phyloP scores from a whole-genome alignment of 2,113 vertebrate species.

The Xenotilapia caudafasciata region DNA sequence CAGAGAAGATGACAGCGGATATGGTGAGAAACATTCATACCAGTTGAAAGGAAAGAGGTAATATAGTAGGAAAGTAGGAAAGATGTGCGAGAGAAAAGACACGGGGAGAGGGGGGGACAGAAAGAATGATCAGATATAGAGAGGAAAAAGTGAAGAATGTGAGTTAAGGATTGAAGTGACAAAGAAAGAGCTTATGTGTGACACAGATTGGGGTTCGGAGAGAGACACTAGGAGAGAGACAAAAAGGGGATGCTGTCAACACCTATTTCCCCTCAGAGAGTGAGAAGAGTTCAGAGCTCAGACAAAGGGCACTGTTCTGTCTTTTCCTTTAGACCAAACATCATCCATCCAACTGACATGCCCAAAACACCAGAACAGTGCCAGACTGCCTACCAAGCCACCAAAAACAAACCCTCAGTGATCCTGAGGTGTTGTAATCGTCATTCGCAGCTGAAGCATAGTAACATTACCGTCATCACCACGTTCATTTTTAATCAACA shows the following conservation, averaged over 20 bases:
- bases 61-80: not conserved
- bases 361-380: constrained; percentile 21
- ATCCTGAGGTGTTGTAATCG: not conserved
- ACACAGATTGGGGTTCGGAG: constrained; percentile 8
- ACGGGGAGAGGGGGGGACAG: not conserved
- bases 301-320: constrained; percentile 24
- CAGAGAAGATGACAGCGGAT: not conserved
- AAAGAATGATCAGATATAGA: not conserved
- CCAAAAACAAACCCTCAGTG: not conserved
- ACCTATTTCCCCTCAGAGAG: constrained; percentile 14
- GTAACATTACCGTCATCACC: not conserved
- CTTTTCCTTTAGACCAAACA: constrained; percentile 24
- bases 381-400: not conserved
- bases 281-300: constrained; percentile 33
- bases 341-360: constrained; percentile 45
- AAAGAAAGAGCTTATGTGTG: not conserved
- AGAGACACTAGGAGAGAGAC: constrained; percentile 11
- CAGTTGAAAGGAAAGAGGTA: not conserved
- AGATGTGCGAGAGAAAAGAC: not conserved
- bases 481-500: not conserved
- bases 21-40: not conserved
- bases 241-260: constrained; percentile 31
- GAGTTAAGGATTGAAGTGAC: not conserved
- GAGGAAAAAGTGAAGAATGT: not conserved
- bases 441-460: not conserved